Evolutionary conservation across 1,140 invertebrate species (phyloP), one percentile per base, ranked within the genome.

Genomic region (Zaprionus capensis): DNA sequence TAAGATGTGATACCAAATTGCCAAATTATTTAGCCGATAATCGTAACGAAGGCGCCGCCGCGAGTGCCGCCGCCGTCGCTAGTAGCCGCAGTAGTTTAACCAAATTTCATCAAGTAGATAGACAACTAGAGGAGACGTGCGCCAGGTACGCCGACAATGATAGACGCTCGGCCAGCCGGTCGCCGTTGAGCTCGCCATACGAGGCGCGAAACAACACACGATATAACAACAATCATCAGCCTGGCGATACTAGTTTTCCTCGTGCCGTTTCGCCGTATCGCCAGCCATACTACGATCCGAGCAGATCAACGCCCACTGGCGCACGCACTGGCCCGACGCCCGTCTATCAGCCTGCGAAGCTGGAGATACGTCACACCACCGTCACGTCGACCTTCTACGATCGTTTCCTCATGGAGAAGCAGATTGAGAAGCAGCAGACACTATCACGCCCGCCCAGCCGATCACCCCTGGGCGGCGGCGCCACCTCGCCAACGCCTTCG

Each of bases 71-170:
- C 78, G 88, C 28, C 28, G 88, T 7, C 7, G 28, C 31, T 34
- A 34, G 84, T 92, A 91, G 85, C 70, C 71, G 76, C 78, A 78
- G 71, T 92, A 92, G 91, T 91, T 91, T 92, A 92, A 92, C 88
- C 77, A 91, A 91, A 81, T 91, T 92, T 92, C 83, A 92, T 80
- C 92, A 92, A 92, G 91, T 92, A 92, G 91, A 92, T 92, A 92
- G 91, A 82, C 86, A 92, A 91, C 90, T 92, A 91, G 81, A 90
- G 72, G 90, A 91, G 79, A 85, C 90, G 58, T 91, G 83, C 80
- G 81, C 85, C 85, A 91, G 86, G 72, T 86, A 84, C 72, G 91
- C 86, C 56, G 91, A 92, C 56, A 88, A 92, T 46, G 80, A 84
- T 76, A 80, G 74, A 82, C 81, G 90, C 69, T 90, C 90, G 74